Conservation (phyloP, 2,113 vertebrate species). For the Anhinga anhinga region DNA sequence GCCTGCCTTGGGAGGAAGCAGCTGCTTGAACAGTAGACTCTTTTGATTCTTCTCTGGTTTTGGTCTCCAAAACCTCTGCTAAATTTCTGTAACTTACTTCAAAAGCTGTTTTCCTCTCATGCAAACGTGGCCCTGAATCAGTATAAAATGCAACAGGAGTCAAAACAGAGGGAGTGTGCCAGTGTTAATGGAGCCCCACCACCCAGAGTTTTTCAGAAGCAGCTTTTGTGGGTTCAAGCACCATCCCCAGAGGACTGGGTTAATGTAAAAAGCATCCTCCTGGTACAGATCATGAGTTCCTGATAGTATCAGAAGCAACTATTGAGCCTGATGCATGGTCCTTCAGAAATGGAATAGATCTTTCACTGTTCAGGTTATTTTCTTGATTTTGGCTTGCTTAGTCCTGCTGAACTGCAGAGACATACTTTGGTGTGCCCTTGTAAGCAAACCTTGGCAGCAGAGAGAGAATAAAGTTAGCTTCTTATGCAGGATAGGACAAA, state of each 20-base stretch:
- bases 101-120: background rate
- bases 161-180: background rate
- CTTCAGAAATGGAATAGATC: background rate
- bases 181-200: conserved; percentile 52
- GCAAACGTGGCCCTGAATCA: background rate
- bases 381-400: background rate
- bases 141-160: background rate
- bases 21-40: background rate
- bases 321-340: background rate
- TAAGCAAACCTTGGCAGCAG: background rate
- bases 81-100: background rate
- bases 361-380: background rate
- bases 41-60: background rate
- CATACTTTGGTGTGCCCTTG: background rate
- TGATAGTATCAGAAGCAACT: background rate
- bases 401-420: background rate
- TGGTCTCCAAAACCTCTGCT: background rate
- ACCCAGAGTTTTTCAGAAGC: conserved; percentile 60
- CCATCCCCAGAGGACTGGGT: background rate
- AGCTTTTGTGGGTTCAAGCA: background rate
- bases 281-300: background rate
- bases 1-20: background rate
- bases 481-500: background rate
- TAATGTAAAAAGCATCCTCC: conserved; percentile 51
- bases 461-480: background rate